Evolutionary conservation across 2,113 vertebrate species (phyloP), one percentile per base, ranked within the genome.

Genomic region (Xenus cinereus): DNA sequence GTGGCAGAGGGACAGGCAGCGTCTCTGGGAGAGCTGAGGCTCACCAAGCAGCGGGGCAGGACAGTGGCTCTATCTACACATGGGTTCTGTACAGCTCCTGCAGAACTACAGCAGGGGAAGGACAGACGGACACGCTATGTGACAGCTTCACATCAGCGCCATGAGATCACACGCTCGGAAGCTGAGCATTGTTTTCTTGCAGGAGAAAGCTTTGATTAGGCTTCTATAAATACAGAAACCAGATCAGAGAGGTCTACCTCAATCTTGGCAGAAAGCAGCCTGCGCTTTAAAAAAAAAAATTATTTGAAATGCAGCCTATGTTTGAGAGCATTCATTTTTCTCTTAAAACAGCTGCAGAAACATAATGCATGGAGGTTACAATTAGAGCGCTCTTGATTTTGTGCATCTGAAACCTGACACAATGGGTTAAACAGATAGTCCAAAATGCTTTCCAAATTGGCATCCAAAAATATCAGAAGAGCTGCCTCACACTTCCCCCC

Each of bases 101-200:
- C 51, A 30, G 28, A 30, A 54, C 53, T 37, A 15, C 59, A 37
- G 59, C 59, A 24, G n/a, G 22, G 81, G 68, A 62, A 81, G 32
- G 54, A 41, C 66, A 50, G 63, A 78, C 35, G 35, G 45, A 54
- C 43, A 67, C 30, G 39, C 28, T 9, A 74, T 82, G 56, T 35
- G 51, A 56, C 67, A 60, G 77, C 87, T 95, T 90, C 83, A 93
- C 88, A 96, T 33, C 87, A 87, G 22, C 90, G 90, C 73, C 94
- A 89, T 72, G 86, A 97, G 89, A 95, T 96, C 86, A 96, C 96
- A 95, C 95, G 97, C 96, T 97, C 56, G 12, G 93, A 91, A 92
- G 89, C n/a, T 68, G 56, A 84, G 41, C 68, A 60, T 20, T 79
- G 79, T 96, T 95, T 95, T 95, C 87, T 91, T 87, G 43, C 87